phyloP scores from a whole-genome alignment of 2,888 invertebrate genomes.

The Lasioglossum figueresi region DNA sequence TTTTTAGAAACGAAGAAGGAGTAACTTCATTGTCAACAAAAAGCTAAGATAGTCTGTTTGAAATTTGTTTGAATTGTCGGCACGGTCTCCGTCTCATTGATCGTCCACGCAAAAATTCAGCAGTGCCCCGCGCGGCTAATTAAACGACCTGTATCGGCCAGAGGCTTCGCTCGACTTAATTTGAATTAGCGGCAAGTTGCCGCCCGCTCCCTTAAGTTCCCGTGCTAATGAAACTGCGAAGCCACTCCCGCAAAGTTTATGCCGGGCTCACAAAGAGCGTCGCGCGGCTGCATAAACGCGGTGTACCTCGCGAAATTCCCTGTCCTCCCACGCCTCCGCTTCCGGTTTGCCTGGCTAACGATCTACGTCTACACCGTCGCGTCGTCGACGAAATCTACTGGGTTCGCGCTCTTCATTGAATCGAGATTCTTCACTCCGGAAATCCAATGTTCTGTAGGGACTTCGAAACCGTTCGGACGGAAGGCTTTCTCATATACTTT shows the following conservation, averaged over 20 bases:
- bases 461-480: background rate
- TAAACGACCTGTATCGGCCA: conserved; percentile 71
- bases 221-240: conserved; percentile 74
- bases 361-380: conserved; percentile 8
- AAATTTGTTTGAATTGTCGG: no score
- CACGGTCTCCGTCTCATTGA: background rate
- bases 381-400: background rate
- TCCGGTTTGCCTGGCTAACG: background rate
- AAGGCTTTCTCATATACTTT: background rate
- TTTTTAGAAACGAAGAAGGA: no score
- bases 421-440: background rate
- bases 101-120: conserved; percentile 32
- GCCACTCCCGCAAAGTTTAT: conserved; percentile 57
- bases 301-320: conserved; percentile 43
- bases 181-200: conserved; percentile 73
- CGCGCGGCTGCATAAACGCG: conserved; percentile 28
- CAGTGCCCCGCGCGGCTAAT: conserved; percentile 55
- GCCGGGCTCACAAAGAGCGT: conserved; percentile 27
- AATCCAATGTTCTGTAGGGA: background rate
- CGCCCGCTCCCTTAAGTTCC: conserved; percentile 66
- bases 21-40: background rate
- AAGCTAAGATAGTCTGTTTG: background rate
- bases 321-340: background rate
- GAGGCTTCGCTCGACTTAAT: conserved; percentile 75
- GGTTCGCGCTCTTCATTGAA: background rate